phyloP scores from a whole-genome alignment of 2,888 invertebrate species.

The Pristionchus mayeri region DNA sequence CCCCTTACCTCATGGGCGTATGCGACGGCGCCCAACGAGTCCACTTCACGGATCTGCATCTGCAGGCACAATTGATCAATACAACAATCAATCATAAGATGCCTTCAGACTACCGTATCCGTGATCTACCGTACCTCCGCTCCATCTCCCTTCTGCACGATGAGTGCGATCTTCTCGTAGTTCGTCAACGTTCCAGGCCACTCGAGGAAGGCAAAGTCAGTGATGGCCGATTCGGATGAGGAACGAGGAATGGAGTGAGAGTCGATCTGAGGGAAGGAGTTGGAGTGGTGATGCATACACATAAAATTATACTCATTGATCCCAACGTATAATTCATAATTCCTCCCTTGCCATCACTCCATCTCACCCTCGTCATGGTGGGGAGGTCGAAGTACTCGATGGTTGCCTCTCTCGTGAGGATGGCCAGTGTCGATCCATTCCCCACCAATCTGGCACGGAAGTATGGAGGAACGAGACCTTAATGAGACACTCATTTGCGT shows the following conservation, averaged over 20 bases:
- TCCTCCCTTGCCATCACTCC: too few species aligned
- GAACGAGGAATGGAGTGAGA: not conserved
- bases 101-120: not conserved
- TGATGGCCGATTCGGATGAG: not conserved
- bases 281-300: too few species aligned
- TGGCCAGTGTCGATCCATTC: not conserved
- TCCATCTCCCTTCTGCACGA: not conserved
- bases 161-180: constrained; percentile 1
- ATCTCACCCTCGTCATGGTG: not conserved
- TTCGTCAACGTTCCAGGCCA: not conserved
- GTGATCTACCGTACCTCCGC: constrained; percentile 8
- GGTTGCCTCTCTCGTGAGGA: not conserved
- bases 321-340: not conserved
- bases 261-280: not conserved
- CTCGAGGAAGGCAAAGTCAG: constrained; percentile 22
- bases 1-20: not conserved
- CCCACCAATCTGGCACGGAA: not conserved
- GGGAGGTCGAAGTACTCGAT: not conserved
- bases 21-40: not conserved
- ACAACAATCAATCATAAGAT: not conserved
- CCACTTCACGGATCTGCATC: not conserved
- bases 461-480: not conserved
- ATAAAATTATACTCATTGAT: too few species aligned
- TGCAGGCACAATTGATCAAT: not conserved
- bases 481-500: too few species aligned